Conservation (phyloP, 2,113 vertebrate species). For the Chloroceryle aenea region DNA sequence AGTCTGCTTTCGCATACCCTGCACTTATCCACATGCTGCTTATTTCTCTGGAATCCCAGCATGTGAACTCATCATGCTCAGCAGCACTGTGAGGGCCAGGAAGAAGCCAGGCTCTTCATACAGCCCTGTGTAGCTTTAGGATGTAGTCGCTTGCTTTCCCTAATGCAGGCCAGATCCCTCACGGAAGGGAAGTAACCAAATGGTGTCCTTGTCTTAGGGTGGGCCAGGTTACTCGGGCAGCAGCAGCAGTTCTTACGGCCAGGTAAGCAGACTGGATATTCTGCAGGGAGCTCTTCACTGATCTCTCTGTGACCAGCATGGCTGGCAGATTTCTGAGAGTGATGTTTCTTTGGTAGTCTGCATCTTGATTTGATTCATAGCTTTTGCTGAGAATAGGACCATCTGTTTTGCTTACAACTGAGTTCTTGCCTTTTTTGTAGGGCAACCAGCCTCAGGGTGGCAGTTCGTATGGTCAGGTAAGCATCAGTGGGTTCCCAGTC, state of each 20-base stretch:
- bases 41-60: neutral
- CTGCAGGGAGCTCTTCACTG: neutral
- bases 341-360: neutral
- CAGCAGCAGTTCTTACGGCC: conserved; percentile 2
- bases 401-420: neutral
- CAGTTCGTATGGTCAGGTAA: neutral
- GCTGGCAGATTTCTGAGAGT: neutral
- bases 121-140: neutral
- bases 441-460: neutral
- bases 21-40: rapidly evolving
- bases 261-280: neutral
- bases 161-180: neutral
- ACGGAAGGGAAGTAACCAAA: neutral
- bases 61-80: no score
- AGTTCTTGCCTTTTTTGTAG: neutral
- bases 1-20: neutral
- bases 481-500: no score
- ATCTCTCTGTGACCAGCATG: neutral
- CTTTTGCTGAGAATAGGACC: neutral
- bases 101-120: neutral
- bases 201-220: neutral
- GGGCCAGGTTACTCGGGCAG: neutral
- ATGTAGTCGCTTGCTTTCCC: neutral
- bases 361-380: no score
- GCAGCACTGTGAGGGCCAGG: neutral